Base-by-base conservation (phyloP, 2,797 vertebrate species). In the Prunella strophiata region DNA sequence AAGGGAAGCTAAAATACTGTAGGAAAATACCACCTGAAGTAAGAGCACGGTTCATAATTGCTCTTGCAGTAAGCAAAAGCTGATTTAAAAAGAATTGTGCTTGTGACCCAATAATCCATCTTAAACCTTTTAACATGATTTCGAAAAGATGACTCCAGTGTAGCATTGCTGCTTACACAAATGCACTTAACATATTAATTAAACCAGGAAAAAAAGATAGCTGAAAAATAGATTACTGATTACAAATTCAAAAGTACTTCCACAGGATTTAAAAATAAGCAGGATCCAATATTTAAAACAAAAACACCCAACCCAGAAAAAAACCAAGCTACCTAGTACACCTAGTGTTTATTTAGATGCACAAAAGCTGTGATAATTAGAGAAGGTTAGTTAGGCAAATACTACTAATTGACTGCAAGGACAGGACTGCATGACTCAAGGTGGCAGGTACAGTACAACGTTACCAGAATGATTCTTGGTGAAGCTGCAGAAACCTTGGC, bases 1-100 rank as follows among this genome's bases (percentile, higher is more conserved):
- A 90, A 83, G 30, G 38, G 34, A 92, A 96, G 57, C 30, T 85
- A 75, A 95, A 96, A 95, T 30, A 89, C n/a, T 22, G 42, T 71
- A 87, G 52, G 59, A 95, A 95, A 93, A 93, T 21, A 78, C 23
- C 71, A 80, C 74, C 89, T 89, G 32, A 87, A 80, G 59, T 36
- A 63, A 76, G n/a, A 89, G 30, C 11, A 54, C 34, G 4, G 1
- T 77, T 85, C 63, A 76, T 74, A 92, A 91, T 50, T 51, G 55
- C 61, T 89, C 67, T 85, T 73, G 71, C 71, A 95, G 27, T 25
- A 77, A 38, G 50, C 27, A 93, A 87, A 92, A 93, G 32, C 34
- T 86, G 38, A 78, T 78, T 85, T 55, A 6, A 87, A 84, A 80
- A 85, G 32, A 92, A 51, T 20, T 78, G 62, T 32, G 13, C 26